These are phyloP conservation scores for Euphydryas editha DNA, from an alignment of 2,888 invertebrate genomes.

Conservation along the genomic window DNA sequence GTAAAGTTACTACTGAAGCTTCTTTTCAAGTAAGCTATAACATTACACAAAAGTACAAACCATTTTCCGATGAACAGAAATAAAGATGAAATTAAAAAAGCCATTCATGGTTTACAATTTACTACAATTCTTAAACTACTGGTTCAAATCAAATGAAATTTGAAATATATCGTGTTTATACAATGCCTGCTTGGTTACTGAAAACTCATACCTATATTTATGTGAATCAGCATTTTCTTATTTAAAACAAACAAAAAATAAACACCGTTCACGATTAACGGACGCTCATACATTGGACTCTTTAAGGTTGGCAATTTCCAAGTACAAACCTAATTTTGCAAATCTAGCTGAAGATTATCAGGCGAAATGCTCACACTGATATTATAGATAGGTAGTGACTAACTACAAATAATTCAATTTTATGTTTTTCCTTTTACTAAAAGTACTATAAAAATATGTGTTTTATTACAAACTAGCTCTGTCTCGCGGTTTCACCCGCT, in stretches of 20 bases:
- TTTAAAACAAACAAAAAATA: constrained; percentile 46
- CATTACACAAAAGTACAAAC: no score
- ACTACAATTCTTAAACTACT: constrained; percentile 44
- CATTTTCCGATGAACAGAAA: no score
- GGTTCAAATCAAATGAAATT: no score
- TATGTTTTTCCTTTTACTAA: constrained; percentile 10
- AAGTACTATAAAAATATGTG: no score
- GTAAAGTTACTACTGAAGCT: constrained; percentile 33
- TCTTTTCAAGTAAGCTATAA: constrained; percentile 35
- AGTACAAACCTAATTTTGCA: constrained; percentile 45
- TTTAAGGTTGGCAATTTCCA: constrained; percentile 42
- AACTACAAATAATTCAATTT: constrained; percentile 1
- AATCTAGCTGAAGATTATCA: constrained; percentile 42
- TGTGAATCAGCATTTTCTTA: constrained; percentile 46
- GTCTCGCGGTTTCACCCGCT: no score
- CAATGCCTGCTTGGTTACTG: no score
- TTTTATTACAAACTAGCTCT: no score
- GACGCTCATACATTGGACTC: constrained; percentile 34
- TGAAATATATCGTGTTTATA: no score
- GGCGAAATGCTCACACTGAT: constrained; percentile 45
- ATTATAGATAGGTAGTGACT: constrained; percentile 18
- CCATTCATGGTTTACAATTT: constrained; percentile 22
- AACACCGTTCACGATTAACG: constrained; percentile 45
- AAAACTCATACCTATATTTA: no score
- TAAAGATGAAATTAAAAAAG: constrained; percentile 43